Evolutionary conservation across 2,797 vertebrate genomes (phyloP).

Genomic region (Danio jaintianensis): DNA sequence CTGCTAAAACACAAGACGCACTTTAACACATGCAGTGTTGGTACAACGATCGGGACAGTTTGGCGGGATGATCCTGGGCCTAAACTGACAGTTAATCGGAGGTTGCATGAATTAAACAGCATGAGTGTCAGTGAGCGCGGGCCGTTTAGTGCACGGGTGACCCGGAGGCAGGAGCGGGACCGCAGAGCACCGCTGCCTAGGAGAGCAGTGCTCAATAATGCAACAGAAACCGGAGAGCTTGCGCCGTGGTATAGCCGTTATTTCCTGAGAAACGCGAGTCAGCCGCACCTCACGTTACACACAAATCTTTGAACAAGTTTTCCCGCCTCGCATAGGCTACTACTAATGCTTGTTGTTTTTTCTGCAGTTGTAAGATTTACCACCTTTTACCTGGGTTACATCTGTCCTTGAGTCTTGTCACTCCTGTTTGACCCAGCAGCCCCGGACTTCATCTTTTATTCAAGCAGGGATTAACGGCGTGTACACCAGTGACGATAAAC

Average conservation of each 20-base stretch:
- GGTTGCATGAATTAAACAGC: slow-evolving; percentile 72
- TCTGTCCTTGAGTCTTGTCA: slow-evolving; percentile 17
- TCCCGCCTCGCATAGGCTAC: background rate
- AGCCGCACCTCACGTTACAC: slow-evolving; percentile 42
- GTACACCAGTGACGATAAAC: slow-evolving; percentile 34
- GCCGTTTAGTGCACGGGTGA: slow-evolving; percentile 75
- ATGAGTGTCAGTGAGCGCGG: slow-evolving; percentile 58
- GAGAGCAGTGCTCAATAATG: slow-evolving; percentile 77
- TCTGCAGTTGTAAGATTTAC: slow-evolving; percentile 2
- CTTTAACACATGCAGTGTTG: background rate
- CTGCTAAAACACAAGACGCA: no score
- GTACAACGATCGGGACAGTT: background rate
- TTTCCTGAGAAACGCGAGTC: slow-evolving; percentile 68
- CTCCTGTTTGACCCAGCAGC: slow-evolving; percentile 49
- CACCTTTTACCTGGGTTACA: slow-evolving; percentile 4
- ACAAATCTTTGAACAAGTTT: slow-evolving; percentile 15
- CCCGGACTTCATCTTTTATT: slow-evolving; percentile 57
- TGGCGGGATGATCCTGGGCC: background rate
- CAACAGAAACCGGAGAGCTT: slow-evolving; percentile 78
- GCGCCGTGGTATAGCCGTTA: slow-evolving; percentile 65
- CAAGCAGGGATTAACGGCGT: slow-evolving; percentile 46
- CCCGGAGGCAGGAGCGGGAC: slow-evolving; percentile 63
- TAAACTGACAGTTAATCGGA: slow-evolving; percentile 36
- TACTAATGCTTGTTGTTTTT: background rate
- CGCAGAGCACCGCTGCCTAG: slow-evolving; percentile 64